Conservation (phyloP, 2,888 invertebrate genomes). For the Microctonus brassicae region DNA sequence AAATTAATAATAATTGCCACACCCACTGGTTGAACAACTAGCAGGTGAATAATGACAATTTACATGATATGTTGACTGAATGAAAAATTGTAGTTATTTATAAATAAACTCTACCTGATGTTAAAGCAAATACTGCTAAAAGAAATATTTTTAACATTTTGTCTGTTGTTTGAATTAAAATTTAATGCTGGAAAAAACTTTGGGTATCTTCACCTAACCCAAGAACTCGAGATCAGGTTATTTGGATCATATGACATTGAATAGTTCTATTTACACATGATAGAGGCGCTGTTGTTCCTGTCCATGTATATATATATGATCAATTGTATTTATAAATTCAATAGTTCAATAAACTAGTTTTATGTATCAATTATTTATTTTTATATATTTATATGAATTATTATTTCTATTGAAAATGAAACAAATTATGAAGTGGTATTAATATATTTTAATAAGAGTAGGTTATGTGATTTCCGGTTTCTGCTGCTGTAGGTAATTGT, state of each 20-base stretch:
- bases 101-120: conserved; percentile 40
- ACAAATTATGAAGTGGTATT: too few species aligned
- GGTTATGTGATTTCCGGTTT: too few species aligned
- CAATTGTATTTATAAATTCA: too few species aligned
- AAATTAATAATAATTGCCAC: conserved; percentile 59
- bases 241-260: conserved; percentile 46
- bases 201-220: conserved; percentile 37
- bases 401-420: too few species aligned
- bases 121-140: conserved; percentile 35
- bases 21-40: conserved; percentile 37
- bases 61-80: not conserved
- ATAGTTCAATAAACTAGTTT: too few species aligned
- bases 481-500: too few species aligned
- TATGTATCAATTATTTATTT: too few species aligned
- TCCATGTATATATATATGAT: too few species aligned
- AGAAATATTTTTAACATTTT: conserved; percentile 40
- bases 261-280: conserved; percentile 6
- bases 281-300: conserved; percentile 32
- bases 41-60: not conserved
- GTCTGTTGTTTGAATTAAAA: not conserved
- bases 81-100: not conserved
- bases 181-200: conserved; percentile 13
- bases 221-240: conserved; percentile 33
- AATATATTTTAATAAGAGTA: too few species aligned
- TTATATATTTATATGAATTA: too few species aligned